Evolutionary conservation across 1,140 invertebrate species (phyloP).

Genomic region (Babylonia areolata): DNA sequence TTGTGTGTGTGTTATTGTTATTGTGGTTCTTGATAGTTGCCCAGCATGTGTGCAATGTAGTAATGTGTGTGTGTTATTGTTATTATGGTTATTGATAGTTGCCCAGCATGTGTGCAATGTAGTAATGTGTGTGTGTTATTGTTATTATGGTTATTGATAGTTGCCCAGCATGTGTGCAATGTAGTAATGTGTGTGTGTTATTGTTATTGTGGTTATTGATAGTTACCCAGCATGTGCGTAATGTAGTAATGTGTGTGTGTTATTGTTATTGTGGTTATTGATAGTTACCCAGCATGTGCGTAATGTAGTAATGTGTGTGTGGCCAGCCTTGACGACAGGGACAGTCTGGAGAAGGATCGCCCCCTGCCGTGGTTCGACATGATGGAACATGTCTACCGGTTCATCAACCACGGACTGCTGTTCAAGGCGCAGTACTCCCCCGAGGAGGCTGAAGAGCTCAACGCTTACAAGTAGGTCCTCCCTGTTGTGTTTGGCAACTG

Average conservation of each 20-base stretch:
- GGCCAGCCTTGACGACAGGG: not conserved
- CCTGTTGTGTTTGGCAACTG: no score
- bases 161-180: not conserved
- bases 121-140: not conserved
- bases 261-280: not conserved
- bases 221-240: not conserved
- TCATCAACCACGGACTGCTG: slow-evolving; percentile 52
- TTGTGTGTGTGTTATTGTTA: no score
- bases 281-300: not conserved
- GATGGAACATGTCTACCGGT: slow-evolving; percentile 30
- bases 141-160: not conserved
- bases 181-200: not conserved
- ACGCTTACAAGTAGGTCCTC: slow-evolving; percentile 37
- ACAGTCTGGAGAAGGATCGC: slow-evolving; percentile 49
- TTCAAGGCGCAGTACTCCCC: slow-evolving; percentile 31
- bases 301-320: not conserved
- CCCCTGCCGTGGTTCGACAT: slow-evolving; percentile 43
- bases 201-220: not conserved
- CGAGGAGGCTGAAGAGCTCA: slow-evolving; percentile 42
- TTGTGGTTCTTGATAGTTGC: no score
- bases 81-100: not conserved
- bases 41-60: not conserved
- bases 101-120: not conserved
- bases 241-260: not conserved
- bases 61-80: not conserved